Base-by-base conservation (phyloP, 2,113 vertebrate genomes). In the Seriola quinqueradiata region DNA sequence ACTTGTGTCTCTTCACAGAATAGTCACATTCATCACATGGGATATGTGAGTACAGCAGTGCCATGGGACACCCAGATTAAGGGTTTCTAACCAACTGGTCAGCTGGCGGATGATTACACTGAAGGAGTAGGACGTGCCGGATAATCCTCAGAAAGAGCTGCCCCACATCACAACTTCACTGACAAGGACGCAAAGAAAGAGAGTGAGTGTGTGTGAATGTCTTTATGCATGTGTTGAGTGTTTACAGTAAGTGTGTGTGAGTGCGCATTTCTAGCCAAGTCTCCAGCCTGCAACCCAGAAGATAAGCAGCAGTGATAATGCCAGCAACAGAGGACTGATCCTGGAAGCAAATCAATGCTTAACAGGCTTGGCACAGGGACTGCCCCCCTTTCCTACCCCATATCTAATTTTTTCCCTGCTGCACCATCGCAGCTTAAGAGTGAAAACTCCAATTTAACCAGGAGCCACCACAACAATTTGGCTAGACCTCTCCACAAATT, bases 281-380 rank as follows among this genome's bases (percentile, higher is more conserved):
- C 73, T 84, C 65, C 68, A 78, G 82, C 67, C 86, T 92, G 82
- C 63, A 91, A 79, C 79, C 55, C 25, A 84, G 38, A 65, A 82
- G 91, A 91, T 92, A 92, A 91, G 89, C 85, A 74, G 84, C 60
- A 77, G 64, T 19, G 89, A 91, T 90, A 91, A 82, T 87, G 90
- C 81, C 82, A 79, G 71, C 79, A 70, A 57, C 72, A 65, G 38
- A 85, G 70, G 68, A 79, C 73, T 32, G 81, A 79, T 89, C 73
- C 81, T 90, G 77, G 73, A 90, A 81, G 73, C 14, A n/a, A 80
- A 85, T 86, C 75, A 87, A 59, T 64, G 42, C 8, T 84, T 76
- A 82, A 86, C 82, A 82, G 84, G 77, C 60, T 86, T 93, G 88
- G 90, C 90, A 92, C 59, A 28, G 70, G 44, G 16, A 76, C 40